Conservation (phyloP, 2,113 vertebrate genomes). For the Tychaedon coryphoeus region DNA sequence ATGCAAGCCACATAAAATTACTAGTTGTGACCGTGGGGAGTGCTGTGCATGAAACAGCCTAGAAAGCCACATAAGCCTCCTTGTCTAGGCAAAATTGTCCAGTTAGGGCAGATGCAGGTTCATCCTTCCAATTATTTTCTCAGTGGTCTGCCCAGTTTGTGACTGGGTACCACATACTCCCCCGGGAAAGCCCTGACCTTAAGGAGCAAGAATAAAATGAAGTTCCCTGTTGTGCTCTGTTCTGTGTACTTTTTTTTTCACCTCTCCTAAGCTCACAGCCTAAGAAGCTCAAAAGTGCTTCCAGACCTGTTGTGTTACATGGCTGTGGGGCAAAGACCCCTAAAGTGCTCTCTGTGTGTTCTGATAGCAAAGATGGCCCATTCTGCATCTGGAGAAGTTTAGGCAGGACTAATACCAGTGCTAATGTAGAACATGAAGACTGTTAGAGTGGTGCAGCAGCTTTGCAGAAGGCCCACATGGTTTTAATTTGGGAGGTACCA, state of each 20-base stretch:
- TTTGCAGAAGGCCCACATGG: neutral
- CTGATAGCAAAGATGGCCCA: neutral
- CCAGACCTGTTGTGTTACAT: neutral
- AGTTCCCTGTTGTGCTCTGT: neutral
- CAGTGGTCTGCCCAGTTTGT: neutral
- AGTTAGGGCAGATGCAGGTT: neutral
- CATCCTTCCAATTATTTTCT: accelerated
- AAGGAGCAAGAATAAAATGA: neutral
- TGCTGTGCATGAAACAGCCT: neutral
- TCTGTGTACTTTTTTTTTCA: neutral
- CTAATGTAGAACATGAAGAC: neutral
- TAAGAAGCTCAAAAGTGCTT: neutral
- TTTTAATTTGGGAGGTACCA: neutral
- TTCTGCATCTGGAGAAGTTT: neutral
- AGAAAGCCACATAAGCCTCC: neutral
- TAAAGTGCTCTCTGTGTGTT: accelerated
- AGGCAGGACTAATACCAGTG: neutral
- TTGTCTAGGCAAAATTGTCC: accelerated
- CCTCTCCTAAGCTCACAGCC: neutral
- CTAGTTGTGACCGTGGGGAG: neutral
- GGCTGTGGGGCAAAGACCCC: accelerated
- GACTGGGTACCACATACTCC: neutral
- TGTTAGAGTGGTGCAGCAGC: neutral
- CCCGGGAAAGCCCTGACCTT: neutral
- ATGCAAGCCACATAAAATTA: neutral